Base-by-base conservation (phyloP, 2,113 vertebrate species). In the Pavo muticus region DNA sequence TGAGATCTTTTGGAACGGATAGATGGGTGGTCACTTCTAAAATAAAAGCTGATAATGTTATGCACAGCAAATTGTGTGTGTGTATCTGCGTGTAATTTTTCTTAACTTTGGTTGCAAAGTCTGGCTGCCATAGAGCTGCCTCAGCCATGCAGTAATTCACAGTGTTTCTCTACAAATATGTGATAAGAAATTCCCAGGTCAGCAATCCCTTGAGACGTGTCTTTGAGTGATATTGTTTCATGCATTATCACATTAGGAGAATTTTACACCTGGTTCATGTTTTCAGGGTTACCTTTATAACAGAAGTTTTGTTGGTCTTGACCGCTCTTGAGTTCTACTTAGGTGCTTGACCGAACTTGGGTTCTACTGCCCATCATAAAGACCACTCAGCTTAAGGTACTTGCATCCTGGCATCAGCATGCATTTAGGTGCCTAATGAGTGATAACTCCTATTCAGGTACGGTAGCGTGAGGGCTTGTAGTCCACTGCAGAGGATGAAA, bases 21-120 rank as follows among this genome's bases (percentile, higher is more conserved):
- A 54, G 54, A 71, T 72, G 63, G 71, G 82, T 87, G 87, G 60
- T 65, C 93, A 74, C 15, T 87, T 95, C 81, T 63, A 67, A 94
- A 94, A 91, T 78, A 79, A 94, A 79, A 18, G 27, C 45, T 13
- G 12, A 68, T 79, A 54, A 74, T 48, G 14, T 71, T 76, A 85
- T 35, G 72, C 71, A 29, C 42, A 39, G 42, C 56, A 80, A 90
- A 85, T 48, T 0, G 0, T 63, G 27, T 63, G 29, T 52, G 15
- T 73, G 40, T 68, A 17, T 40, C 76, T 88, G 65, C 4, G 10
- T 56, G 54, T 23, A 45, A 61, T 91, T 89, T 81, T 70, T 84
- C 67, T 91, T 87, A 57, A 63, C n/a, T 77, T 83, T 54, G 72
- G 9, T 65, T 67, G 47, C 60, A 85, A 75, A 63, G 9, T 54